Base-by-base conservation (phyloP, 2,797 vertebrate species). In the Diplodus sargus region DNA sequence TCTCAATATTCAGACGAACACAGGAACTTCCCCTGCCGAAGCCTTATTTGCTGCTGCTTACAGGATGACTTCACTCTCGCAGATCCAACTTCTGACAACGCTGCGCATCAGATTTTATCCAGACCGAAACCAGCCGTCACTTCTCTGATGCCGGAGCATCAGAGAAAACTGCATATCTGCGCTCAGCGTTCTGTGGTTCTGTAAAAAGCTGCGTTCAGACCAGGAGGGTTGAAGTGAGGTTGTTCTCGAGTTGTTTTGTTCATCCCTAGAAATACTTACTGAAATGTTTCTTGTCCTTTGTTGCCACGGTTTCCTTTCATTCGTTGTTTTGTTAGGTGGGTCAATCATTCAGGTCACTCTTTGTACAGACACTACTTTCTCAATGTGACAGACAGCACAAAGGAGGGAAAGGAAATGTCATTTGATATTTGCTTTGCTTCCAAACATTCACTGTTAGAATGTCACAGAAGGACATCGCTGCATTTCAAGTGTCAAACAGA, bases 11-110 rank as follows among this genome's bases (percentile, higher is more conserved):
- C 48, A 70, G 85, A 77, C 64, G 76, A 86, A 81, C 64, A n/a
- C 61, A 83, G 59, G 25, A 83, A 53, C 58, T 30, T 66, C 54
- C 61, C 48, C 79, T 66, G 76, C 83, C 85, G 88, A 88, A 83
- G 70, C 68, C 72, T 76, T 85, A 89, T 84, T 82, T 85, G 81
- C 52, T 85, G 81, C 52, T 74, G 85, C 89, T 91, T 91, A 91
- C 65, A 77, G 79, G 85, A 88, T 90, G 82, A 88, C 81, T 84
- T 91, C 83, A 91, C 86, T 56, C 56, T 28, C 49, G 59, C 83
- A 80, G 72, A 90, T 88, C 80, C 65, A 56, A 79, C 76, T 61
- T 76, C 84, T 86, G 85, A 87, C 77, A 87, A 49, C 49, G 62
- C 57, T 65, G 47, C 64, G 64, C 63, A 43, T 65, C 75, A 28